Base-by-base conservation (phyloP, 2,797 vertebrate species). In the Heterohyrax brucei region DNA sequence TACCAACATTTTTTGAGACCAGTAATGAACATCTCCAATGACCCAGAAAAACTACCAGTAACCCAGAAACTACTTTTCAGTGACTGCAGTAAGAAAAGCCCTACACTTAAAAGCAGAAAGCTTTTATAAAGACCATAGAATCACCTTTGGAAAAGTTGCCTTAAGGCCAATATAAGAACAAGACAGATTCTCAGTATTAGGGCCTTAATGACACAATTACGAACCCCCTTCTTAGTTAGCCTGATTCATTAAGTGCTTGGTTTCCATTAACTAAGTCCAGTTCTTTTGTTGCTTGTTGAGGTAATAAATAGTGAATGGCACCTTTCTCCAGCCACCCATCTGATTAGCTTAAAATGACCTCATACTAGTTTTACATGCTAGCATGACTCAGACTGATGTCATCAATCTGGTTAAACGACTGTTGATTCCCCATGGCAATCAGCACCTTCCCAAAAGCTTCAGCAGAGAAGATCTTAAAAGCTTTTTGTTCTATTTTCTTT, bases 301-400 rank as follows among this genome's bases (percentile, higher is more conserved):
- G 96, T 92, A 78, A 96, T 90, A 95, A 91, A 72, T 7, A 22
- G 82, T 95, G 96, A 97, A 87, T 88, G 95, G 80, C 95, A 97
- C 93, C 89, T 97, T 93, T 96, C 94, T 97, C 78, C 91, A 84
- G 48, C 75, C 84, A 53, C 79, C 89, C 92, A 66, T 88, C 64
- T 92, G 96, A 97, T 97, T 83, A 94, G 90, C 72, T 93, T 48
- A 68, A 77, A 87, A 96, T 97, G 96, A 97, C 92, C 97, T 97
- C 97, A 97, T 79, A 16, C 82, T 21, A 26, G 77, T 75, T 85
- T 78, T 68, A 56, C 82, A 78, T 73, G 39, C 62, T 24, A 24
- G 84, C 33, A 14, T 75, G 93, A 76, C 77, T 93, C 93, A 61
- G 73, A 44, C 90, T 97, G 97, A 96, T 95, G 93, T 97, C 97